phyloP scores from a whole-genome alignment of 2,113 vertebrate genomes.

The Ornithorhynchus anatinus region DNA sequence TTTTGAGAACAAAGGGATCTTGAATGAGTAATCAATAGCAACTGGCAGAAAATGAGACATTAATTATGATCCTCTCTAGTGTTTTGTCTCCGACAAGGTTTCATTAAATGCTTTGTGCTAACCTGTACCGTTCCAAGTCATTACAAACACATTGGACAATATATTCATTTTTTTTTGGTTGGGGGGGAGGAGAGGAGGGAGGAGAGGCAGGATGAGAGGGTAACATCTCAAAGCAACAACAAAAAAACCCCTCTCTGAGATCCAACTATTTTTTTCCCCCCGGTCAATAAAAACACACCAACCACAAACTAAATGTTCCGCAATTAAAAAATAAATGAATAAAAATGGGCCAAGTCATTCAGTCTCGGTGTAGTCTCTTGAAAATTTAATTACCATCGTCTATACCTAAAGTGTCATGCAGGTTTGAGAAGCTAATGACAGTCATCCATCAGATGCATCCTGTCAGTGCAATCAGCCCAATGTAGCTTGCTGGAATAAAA shows the following conservation, averaged over 20 bases:
- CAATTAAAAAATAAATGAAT: conserved; percentile 32
- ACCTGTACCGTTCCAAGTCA: conserved; percentile 73
- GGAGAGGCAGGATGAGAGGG: background rate
- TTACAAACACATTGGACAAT: conserved; percentile 66
- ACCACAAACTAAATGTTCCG: conserved; percentile 44
- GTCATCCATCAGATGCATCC: conserved; percentile 78
- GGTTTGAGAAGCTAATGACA: conserved; percentile 79
- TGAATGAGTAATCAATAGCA: conserved; percentile 86
- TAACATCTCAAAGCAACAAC: conserved; percentile 41
- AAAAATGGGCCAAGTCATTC: conserved; percentile 54
- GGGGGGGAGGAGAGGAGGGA: background rate
- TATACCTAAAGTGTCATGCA: conserved; percentile 71
- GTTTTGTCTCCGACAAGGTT: conserved; percentile 81
- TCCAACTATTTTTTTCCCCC: conserved; percentile 46
- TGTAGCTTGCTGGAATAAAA: conserved; percentile 68
- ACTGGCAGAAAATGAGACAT: conserved; percentile 79
- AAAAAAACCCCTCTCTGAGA: conserved; percentile 39
- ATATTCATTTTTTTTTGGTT: no score
- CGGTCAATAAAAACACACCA: conserved; percentile 58
- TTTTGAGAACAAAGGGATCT: conserved; percentile 77
- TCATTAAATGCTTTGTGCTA: conserved; percentile 83
- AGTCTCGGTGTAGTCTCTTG: conserved; percentile 64
- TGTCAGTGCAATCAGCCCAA: conserved; percentile 73
- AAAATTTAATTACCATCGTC: conserved; percentile 76
- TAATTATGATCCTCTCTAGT: conserved; percentile 78